Conservation (phyloP, 2,888 invertebrate species). For the Hirtodrosophila histrioides region DNA sequence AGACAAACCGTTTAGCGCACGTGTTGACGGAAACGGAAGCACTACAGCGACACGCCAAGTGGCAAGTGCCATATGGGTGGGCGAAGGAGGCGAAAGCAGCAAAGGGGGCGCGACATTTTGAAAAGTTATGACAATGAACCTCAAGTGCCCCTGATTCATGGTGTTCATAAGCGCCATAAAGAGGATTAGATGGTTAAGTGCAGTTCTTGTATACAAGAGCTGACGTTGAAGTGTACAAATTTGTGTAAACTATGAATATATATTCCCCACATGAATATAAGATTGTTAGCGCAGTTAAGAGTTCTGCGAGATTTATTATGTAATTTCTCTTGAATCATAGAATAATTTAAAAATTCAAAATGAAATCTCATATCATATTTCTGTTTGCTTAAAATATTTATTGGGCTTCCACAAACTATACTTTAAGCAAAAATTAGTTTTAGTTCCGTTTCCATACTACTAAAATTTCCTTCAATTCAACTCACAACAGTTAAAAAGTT, state of each 20-base stretch:
- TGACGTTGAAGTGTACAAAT: constrained; percentile 3
- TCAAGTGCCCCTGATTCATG: constrained; percentile 34
- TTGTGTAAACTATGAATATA: constrained; percentile 1
- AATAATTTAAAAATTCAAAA: no score
- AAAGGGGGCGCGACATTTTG: constrained; percentile 5
- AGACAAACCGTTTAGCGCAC: constrained; percentile 72
- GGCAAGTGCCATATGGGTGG: constrained; percentile 32
- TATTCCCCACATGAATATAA: background rate
- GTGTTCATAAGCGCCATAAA: constrained; percentile 23
- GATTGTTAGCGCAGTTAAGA: background rate
- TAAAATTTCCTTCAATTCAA: no score
- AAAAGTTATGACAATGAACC: constrained; percentile 45
- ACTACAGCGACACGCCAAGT: constrained; percentile 46
- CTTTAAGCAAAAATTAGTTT: no score
- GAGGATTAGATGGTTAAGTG: constrained; percentile 28
- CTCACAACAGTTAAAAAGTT: no score
- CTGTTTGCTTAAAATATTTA: no score
- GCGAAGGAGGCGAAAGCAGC: constrained; percentile 1
- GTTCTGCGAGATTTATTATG: no score
- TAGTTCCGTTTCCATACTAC: no score
- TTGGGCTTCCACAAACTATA: no score
- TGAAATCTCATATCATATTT: no score
- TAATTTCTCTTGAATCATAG: no score
- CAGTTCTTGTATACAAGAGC: constrained; percentile 4
- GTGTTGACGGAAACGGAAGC: constrained; percentile 69